Conservation (phyloP, 2,888 invertebrate genomes). For the Noctuana brunneofusca region DNA sequence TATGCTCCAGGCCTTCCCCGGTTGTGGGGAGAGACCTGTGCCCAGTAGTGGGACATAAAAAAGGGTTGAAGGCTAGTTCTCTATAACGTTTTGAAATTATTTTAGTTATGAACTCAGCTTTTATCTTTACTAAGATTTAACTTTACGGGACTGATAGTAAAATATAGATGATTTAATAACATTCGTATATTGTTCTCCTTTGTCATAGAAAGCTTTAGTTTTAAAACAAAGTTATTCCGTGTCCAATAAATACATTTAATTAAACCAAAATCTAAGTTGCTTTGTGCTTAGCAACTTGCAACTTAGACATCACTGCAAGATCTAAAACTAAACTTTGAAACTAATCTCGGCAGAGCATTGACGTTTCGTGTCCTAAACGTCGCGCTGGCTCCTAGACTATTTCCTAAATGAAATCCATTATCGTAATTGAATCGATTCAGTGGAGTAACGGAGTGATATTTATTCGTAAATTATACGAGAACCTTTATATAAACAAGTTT, state of each 20-base stretch:
- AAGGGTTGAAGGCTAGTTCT: too few relatives aligned
- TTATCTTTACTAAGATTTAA: too few relatives aligned
- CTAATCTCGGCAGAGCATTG: constrained; percentile 10
- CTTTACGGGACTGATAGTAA: too few relatives aligned
- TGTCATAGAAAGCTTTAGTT: background rate
- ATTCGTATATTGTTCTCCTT: too few relatives aligned
- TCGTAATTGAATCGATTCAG: constrained; percentile 12
- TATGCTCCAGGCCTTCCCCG: too few relatives aligned
- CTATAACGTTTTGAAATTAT: too few relatives aligned
- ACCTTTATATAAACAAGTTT: constrained; percentile 5
- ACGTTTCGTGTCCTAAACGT: background rate
- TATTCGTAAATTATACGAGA: constrained; percentile 25
- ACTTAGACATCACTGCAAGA: constrained; percentile 17
- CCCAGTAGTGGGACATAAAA: too few relatives aligned
- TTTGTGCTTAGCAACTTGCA: constrained; percentile 1
- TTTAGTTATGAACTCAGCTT: too few relatives aligned
- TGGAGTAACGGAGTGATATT: constrained; percentile 1
- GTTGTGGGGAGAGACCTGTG: too few relatives aligned
- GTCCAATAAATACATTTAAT: background rate
- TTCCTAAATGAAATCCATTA: constrained; percentile 26
- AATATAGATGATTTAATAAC: too few relatives aligned
- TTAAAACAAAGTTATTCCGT: background rate
- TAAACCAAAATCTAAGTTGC: background rate
- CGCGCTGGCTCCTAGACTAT: background rate
- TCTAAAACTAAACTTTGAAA: constrained; percentile 14